Percentiles rank a stretch among this genome's conserved stretches.
Conservation (phyloP, 2,888 invertebrate species). For the Iselma pallidipennis region DNA sequence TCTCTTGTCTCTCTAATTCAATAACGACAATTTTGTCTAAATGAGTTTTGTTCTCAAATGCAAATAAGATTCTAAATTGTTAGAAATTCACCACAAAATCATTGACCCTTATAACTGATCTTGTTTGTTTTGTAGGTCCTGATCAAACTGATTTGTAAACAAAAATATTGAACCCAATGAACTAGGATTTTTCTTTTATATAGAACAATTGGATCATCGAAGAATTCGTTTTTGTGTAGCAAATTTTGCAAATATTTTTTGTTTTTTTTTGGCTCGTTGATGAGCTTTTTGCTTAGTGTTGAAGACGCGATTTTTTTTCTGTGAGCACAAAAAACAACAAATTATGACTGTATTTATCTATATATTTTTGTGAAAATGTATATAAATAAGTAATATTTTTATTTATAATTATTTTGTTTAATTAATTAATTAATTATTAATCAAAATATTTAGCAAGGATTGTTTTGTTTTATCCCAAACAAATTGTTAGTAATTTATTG, state of each 20-base stretch:
- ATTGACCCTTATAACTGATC: slow-evolving; percentile 5
- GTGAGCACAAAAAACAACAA: not conserved
- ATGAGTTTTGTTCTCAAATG: slow-evolving; percentile 36
- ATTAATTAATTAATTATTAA: slow-evolving; percentile 10
- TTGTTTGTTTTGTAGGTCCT: slow-evolving; percentile 59
- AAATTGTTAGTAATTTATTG: slow-evolving; percentile 6
- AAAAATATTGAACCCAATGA: slow-evolving; percentile 4
- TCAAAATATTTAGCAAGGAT: slow-evolving; percentile 22
- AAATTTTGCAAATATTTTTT: too few relatives aligned
- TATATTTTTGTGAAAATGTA: slow-evolving; percentile 6
- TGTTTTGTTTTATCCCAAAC: slow-evolving; percentile 22
- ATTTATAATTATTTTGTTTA: slow-evolving; percentile 11
- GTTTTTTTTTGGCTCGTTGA: too few relatives aligned
- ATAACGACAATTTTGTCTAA: slow-evolving; percentile 15
- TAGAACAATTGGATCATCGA: slow-evolving; percentile 1
- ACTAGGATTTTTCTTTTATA: slow-evolving; percentile 13
- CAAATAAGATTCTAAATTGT: slow-evolving; percentile 43
- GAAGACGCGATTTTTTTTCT: slow-evolving; percentile 12
- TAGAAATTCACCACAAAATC: too few relatives aligned
- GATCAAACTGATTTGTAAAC: slow-evolving; percentile 64
- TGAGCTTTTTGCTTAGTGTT: slow-evolving; percentile 11
- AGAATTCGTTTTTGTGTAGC: too few relatives aligned
- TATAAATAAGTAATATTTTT: slow-evolving; percentile 9
- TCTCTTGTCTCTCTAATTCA: slow-evolving; percentile 17
- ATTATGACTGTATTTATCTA: slow-evolving; percentile 4